A percentile compares a stretch with the other conserved stretches of the same genome.
phyloP scores from a whole-genome alignment of 2,113 vertebrate genomes.

The Callaeas wilsoni region DNA sequence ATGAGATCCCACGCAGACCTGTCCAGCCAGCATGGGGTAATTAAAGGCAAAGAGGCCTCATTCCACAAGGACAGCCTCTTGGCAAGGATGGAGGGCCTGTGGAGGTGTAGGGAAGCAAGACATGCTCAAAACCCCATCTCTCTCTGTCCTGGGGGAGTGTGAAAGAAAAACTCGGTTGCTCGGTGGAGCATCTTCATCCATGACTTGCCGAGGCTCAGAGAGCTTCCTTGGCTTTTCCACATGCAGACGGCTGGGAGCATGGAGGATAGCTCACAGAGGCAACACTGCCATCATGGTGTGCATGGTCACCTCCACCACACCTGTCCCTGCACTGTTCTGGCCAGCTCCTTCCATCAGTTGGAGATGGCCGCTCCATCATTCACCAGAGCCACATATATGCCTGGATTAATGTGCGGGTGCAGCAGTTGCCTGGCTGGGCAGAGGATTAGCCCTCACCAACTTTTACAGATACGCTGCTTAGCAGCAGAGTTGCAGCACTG shows the following conservation, averaged over 20 bases:
- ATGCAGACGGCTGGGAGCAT: background rate
- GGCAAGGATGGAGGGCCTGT: background rate
- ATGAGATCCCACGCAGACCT: background rate
- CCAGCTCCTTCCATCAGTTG: background rate
- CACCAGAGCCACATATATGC: background rate
- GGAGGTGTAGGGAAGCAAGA: background rate
- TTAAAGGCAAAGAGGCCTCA: background rate
- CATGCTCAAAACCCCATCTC: background rate
- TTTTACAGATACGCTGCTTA: background rate
- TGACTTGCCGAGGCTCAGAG: background rate
- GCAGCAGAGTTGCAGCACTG: background rate
- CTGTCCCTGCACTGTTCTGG: background rate
- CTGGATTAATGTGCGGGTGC: background rate
- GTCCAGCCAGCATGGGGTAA: background rate
- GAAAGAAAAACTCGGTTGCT: background rate
- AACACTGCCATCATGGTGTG: background rate
- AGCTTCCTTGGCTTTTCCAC: background rate
- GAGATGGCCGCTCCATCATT: background rate
- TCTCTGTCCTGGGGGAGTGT: background rate
- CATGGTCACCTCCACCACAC: background rate
- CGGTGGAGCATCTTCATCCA: background rate
- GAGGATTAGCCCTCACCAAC: background rate
- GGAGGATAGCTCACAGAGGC: background rate
- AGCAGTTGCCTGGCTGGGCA: accelerated
- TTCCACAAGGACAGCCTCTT: background rate